phyloP scores from a whole-genome alignment of 2,797 vertebrate species.

The Pseudopleuronectes americanus region DNA sequence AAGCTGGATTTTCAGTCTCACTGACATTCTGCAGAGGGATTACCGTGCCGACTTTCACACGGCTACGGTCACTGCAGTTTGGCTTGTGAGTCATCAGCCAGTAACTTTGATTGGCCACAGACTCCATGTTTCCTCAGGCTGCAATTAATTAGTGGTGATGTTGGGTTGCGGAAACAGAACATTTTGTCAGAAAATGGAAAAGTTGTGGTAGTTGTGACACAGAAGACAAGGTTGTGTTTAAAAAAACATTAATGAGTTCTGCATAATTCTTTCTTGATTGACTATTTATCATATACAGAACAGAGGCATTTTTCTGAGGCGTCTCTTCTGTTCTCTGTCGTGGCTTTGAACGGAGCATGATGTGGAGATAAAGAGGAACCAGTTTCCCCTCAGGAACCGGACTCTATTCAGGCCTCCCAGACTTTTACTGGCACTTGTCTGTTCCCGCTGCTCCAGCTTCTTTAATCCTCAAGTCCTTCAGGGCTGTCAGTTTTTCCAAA shows the following conservation, averaged over 20 bases:
- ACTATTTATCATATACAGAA: conserved; percentile 23
- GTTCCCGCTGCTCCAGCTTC: not conserved
- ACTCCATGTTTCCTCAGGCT: conserved; percentile 37
- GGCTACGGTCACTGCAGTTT: conserved; percentile 55
- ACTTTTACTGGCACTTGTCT: not conserved
- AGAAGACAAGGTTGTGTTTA: not conserved
- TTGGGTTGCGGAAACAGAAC: not conserved
- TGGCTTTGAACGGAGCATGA: conserved; percentile 42
- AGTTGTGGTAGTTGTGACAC: not conserved
- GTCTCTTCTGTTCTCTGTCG: conserved; percentile 34
- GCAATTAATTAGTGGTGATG: conserved; percentile 48
- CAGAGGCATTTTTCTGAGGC: conserved; percentile 29
- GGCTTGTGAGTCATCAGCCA: conserved; percentile 72
- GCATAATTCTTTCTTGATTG: conserved; percentile 2
- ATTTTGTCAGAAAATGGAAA: conserved; percentile 13
- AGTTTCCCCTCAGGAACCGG: conserved; percentile 24
- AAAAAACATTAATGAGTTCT: not conserved
- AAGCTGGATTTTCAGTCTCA: conserved; percentile 52
- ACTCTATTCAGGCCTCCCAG: not conserved
- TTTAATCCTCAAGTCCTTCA: no score
- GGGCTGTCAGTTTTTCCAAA: no score
- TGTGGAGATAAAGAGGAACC: conserved; percentile 45
- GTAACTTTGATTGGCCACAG: conserved; percentile 73
- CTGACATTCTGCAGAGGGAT: conserved; percentile 57
- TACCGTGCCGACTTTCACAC: conserved; percentile 58